Evolutionary conservation across 2,888 invertebrate genomes (phyloP).

Genomic region (Drosophila stalkeri): DNA sequence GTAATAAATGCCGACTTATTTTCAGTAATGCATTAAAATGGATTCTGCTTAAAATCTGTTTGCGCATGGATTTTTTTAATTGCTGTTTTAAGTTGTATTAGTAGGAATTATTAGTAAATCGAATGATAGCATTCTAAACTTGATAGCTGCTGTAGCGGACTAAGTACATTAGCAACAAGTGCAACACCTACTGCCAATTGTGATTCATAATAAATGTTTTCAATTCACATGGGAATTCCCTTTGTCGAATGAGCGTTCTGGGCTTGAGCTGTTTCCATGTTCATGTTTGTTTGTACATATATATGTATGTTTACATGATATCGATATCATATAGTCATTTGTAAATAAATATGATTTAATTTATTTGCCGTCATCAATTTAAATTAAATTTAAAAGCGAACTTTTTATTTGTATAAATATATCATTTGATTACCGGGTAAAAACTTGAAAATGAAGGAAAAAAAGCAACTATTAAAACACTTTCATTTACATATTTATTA

Average conservation of each 20-base stretch:
- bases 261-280: neutral
- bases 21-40: neutral
- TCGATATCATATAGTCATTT: neutral
- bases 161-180: neutral
- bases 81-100: neutral
- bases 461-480: too few species aligned
- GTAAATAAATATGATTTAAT: neutral
- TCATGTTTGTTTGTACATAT: neutral
- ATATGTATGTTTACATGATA: too few species aligned
- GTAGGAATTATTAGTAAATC: neutral
- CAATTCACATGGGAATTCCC: constrained; percentile 2
- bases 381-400: neutral
- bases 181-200: neutral
- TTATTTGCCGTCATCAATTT: neutral
- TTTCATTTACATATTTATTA: too few species aligned
- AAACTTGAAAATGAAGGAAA: too few species aligned
- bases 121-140: too few species aligned
- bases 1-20: neutral
- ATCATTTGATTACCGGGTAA: too few species aligned
- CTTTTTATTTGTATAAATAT: too few species aligned
- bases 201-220: neutral
- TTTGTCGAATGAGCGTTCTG: neutral
- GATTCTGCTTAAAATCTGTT: constrained; percentile 2
- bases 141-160: neutral
- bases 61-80: too few species aligned